Percentiles rank a stretch among this genome's conserved stretches.
Evolutionary conservation across 2,797 vertebrate species (phyloP).

Genomic region (Syndactyla subalaris): DNA sequence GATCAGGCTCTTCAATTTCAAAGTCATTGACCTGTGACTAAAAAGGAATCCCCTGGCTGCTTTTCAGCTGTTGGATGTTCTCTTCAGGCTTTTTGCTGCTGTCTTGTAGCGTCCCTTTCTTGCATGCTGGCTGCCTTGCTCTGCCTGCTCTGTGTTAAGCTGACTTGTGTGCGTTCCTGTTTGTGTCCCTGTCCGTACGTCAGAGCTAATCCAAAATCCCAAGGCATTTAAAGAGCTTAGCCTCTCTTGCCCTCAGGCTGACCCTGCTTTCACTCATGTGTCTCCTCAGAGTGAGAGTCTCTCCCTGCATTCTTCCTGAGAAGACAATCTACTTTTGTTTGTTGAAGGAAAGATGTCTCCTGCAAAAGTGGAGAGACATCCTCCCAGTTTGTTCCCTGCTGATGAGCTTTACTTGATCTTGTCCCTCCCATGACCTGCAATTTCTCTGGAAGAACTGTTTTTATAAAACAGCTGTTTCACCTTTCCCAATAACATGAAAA

Average conservation of each 20-base stretch:
- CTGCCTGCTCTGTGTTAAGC: background rate
- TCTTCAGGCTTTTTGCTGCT: background rate
- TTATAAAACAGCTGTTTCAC: background rate
- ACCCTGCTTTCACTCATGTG: conserved; percentile 27
- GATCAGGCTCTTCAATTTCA: background rate
- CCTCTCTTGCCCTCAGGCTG: background rate
- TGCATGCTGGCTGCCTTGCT: background rate
- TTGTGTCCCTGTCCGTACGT: background rate
- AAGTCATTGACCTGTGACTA: background rate
- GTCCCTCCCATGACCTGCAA: background rate
- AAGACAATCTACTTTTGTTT: background rate
- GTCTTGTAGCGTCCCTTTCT: background rate
- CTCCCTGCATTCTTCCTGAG: background rate
- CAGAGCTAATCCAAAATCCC: conserved; percentile 29
- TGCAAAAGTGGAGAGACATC: background rate
- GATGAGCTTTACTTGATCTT: background rate
- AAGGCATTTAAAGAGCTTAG: conserved; percentile 12
- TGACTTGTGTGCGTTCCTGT: background rate
- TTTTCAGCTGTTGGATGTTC: background rate
- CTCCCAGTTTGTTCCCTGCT: background rate
- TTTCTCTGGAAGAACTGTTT: background rate
- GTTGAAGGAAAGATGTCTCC: background rate
- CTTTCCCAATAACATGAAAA: background rate
- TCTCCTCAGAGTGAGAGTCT: background rate
- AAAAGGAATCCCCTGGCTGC: background rate